phyloP scores from a whole-genome alignment of 2,113 vertebrate genomes.

The Tonatia bakeri region DNA sequence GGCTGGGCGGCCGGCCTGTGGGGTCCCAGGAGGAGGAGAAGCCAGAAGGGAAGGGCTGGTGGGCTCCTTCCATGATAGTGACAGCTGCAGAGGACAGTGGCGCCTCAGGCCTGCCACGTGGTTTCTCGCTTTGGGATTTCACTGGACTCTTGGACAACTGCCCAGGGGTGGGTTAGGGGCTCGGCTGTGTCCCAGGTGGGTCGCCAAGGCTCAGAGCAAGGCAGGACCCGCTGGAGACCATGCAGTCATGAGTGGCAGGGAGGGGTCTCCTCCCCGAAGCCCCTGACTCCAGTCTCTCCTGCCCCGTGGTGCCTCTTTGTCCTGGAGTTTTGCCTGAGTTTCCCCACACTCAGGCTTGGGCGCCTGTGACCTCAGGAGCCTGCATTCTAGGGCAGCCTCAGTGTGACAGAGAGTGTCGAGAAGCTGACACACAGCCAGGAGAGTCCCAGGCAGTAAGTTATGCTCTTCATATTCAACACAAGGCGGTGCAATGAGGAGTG shows the following conservation, averaged over 20 bases:
- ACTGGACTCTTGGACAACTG: neutral
- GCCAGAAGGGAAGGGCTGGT: neutral
- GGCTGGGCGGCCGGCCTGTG: neutral
- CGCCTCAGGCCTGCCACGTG: neutral
- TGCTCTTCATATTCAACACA: neutral
- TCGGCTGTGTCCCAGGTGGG: neutral
- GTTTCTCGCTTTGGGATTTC: neutral
- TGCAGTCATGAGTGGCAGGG: neutral
- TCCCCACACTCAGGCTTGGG: neutral
- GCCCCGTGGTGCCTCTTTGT: neutral
- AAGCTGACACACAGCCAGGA: neutral
- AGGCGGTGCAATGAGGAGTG: neutral
- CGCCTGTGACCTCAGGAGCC: neutral
- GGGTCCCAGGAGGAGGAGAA: too few relatives aligned
- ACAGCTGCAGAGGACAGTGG: neutral
- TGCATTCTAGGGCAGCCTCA: neutral
- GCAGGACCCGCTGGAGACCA: neutral
- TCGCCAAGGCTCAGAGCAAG: neutral
- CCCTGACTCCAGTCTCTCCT: neutral
- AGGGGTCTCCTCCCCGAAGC: neutral
- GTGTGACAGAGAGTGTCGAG: neutral
- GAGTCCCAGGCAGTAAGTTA: neutral
- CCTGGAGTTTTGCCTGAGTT: neutral
- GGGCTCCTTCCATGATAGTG: rapidly evolving
- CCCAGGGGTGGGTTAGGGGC: neutral